These are phyloP conservation scores for Nasonia vitripennis DNA, from an alignment of 1,140 invertebrate species.

Conservation along the genomic window DNA sequence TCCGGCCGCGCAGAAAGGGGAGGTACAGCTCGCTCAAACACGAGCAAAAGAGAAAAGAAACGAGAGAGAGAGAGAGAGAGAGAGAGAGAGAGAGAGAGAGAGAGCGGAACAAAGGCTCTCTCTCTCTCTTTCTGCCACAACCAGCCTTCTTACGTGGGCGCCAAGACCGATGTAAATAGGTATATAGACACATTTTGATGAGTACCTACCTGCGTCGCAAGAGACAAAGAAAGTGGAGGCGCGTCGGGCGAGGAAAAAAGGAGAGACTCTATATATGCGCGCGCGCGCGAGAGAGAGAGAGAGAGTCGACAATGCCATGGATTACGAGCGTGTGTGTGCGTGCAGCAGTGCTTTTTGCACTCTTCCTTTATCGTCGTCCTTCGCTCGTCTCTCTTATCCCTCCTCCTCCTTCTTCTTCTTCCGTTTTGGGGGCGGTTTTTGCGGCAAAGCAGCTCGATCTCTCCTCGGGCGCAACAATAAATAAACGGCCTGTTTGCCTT, in stretches of 20 bases:
- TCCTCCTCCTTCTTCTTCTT: neutral
- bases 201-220: constrained; percentile 34
- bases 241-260: neutral
- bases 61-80: too few species aligned
- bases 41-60: neutral
- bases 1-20: neutral
- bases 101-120: constrained; percentile 34
- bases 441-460: neutral
- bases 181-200: constrained; percentile 46
- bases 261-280: neutral
- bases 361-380: constrained; percentile 4
- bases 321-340: neutral
- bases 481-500: neutral
- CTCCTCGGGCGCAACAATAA: neutral
- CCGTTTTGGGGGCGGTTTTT: neutral
- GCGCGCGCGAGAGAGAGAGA: neutral
- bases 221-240: constrained; percentile 45
- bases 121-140: neutral
- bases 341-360: neutral
- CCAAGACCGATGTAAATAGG: constrained; percentile 48
- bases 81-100: neutral
- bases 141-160: constrained; percentile 41
- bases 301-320: constrained; percentile 26
- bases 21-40: neutral
- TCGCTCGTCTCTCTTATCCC: neutral